phyloP scores from a whole-genome alignment of 2,888 invertebrate genomes.

The Sepioteuthis lessoniana region DNA sequence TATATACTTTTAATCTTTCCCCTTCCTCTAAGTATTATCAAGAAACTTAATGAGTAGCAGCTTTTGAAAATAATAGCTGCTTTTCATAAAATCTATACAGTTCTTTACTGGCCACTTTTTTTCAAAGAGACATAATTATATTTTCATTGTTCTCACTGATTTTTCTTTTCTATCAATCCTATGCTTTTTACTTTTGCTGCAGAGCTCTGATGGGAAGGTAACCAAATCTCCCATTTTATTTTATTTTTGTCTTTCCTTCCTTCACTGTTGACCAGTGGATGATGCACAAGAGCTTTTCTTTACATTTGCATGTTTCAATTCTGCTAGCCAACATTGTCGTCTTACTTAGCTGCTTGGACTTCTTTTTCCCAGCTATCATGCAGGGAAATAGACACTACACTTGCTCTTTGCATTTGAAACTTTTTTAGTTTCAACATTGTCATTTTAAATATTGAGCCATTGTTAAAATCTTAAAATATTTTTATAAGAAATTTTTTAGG shows the following conservation, averaged over 20 bases:
- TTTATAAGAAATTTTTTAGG: neutral
- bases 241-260: constrained; percentile 24
- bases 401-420: neutral
- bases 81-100: no score
- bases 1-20: no score
- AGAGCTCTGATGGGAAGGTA: constrained; percentile 60
- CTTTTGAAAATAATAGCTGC: no score
- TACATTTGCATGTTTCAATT: constrained; percentile 20
- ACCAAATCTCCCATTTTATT: constrained; percentile 45
- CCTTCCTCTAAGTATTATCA: neutral
- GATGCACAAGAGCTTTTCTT: constrained; percentile 16
- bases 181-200: constrained; percentile 51
- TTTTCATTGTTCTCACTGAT: neutral
- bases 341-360: neutral
- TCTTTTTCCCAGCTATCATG: neutral
- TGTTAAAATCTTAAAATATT: neutral
- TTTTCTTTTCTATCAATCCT: constrained; percentile 23
- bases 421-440: neutral
- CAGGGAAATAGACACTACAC: neutral
- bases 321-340: neutral
- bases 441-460: neutral
- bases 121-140: neutral
- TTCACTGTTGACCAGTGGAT: constrained; percentile 36
- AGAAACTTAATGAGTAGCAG: neutral
- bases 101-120: neutral